phyloP scores from a whole-genome alignment of 2,797 vertebrate genomes.

The Thripadectes ignobilis region DNA sequence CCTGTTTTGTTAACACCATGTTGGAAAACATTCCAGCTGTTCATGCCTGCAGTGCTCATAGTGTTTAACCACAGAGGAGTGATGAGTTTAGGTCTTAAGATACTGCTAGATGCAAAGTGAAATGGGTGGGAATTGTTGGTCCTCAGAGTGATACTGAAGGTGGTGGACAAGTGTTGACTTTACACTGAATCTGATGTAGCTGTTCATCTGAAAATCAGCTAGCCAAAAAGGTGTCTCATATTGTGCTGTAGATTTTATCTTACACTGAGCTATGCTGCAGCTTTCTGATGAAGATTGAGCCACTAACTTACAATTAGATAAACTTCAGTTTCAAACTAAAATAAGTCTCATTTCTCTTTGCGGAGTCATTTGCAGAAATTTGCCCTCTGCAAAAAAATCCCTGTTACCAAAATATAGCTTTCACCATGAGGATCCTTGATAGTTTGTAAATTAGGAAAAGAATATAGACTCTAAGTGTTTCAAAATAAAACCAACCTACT shows the following conservation, averaged over 20 bases:
- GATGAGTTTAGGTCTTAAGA: neutral
- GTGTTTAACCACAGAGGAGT: neutral
- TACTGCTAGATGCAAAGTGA: neutral
- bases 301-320: neutral
- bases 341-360: neutral
- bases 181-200: fast-evolving
- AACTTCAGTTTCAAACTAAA: neutral
- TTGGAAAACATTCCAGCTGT: neutral
- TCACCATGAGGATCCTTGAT: neutral
- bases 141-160: neutral
- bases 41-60: neutral
- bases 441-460: slow-evolving; percentile 1
- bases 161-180: neutral
- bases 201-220: neutral
- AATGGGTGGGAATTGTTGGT: neutral
- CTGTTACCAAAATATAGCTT: neutral
- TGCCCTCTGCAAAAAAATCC: fast-evolving
- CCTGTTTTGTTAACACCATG: fast-evolving
- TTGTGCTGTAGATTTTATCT: neutral
- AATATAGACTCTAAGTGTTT: slow-evolving; percentile 11
- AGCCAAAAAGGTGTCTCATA: fast-evolving
- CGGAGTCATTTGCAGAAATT: neutral
- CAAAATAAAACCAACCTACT: slow-evolving; percentile 24
- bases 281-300: neutral
- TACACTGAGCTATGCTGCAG: neutral